These are phyloP conservation scores for Cephalopachus bancanus DNA, from an alignment of 2,797 vertebrate species.

Conservation along the genomic window DNA sequence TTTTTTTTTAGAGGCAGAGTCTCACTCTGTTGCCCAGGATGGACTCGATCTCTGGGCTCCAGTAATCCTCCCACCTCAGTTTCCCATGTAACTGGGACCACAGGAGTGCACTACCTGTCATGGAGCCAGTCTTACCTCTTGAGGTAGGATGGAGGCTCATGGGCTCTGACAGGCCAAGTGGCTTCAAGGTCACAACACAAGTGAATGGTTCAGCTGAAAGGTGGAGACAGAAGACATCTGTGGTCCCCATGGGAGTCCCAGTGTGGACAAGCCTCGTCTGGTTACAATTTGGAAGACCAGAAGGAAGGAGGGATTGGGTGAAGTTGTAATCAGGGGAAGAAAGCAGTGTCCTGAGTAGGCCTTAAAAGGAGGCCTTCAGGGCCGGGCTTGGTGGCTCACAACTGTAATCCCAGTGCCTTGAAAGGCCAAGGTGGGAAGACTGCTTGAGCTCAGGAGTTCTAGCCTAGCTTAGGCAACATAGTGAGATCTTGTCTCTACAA, in stretches of 20 bases:
- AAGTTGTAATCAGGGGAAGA: not conserved
- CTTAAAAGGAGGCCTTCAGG: not conserved
- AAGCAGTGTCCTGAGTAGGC: not conserved
- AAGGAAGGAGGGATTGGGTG: not conserved
- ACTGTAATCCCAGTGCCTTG: too few species aligned
- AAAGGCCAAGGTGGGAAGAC: too few species aligned
- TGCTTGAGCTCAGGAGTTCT: too few species aligned
- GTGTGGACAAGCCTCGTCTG: not conserved
- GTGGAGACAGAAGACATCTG: not conserved
- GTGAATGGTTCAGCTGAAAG: not conserved
- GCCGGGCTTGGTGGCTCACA: too few species aligned
- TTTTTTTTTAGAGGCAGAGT: too few species aligned
- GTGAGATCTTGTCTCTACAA: too few species aligned
- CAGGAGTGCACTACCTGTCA: not conserved
- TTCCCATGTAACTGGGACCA: not conserved
- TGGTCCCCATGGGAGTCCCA: not conserved
- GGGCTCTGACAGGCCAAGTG: not conserved
- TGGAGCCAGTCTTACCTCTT: not conserved
- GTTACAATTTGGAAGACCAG: not conserved
- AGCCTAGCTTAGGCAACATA: too few species aligned
- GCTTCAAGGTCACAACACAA: not conserved
- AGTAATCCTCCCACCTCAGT: not conserved
- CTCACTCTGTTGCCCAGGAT: too few species aligned
- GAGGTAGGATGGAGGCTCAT: not conserved
- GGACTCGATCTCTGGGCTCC: not conserved